Conservation (phyloP, 2,113 vertebrate genomes). For the Paratilapia polleni region DNA sequence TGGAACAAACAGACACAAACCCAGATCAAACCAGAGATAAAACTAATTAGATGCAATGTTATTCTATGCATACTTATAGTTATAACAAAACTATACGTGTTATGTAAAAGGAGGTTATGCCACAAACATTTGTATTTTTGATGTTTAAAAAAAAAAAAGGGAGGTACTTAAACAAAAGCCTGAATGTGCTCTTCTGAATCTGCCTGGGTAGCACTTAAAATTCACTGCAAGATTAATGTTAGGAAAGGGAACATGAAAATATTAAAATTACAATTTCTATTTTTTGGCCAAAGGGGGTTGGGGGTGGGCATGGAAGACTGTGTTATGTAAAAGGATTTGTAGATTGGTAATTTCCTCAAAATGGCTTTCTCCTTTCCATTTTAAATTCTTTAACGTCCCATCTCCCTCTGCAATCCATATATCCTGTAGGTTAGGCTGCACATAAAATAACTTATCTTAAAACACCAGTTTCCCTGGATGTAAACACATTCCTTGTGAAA, state of each 20-base stretch:
- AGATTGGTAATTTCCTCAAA: conserved; percentile 23
- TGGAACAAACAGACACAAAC: neutral
- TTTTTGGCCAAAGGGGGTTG: conserved; percentile 2
- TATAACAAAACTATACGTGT: neutral
- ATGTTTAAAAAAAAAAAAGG: neutral
- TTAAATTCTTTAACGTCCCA: neutral
- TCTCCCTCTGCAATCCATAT: conserved; percentile 1
- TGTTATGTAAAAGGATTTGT: conserved; percentile 53
- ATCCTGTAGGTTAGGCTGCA: neutral
- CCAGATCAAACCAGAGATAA: neutral
- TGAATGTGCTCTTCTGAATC: neutral
- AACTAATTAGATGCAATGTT: neutral
- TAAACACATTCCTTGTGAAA: conserved; percentile 26
- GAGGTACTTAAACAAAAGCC: neutral
- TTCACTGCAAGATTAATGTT: conserved; percentile 16
- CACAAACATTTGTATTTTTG: neutral
- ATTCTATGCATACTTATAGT: neutral
- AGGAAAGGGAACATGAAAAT: neutral
- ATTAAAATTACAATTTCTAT: conserved; percentile 15
- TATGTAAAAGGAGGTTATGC: neutral
- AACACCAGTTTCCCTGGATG: neutral
- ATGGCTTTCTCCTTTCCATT: neutral
- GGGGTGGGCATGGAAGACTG: conserved; percentile 1
- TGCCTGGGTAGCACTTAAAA: conserved; percentile 13
- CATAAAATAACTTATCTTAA: neutral